Conservation (phyloP, 2,888 invertebrate genomes). For the Andrena trimmerana region DNA sequence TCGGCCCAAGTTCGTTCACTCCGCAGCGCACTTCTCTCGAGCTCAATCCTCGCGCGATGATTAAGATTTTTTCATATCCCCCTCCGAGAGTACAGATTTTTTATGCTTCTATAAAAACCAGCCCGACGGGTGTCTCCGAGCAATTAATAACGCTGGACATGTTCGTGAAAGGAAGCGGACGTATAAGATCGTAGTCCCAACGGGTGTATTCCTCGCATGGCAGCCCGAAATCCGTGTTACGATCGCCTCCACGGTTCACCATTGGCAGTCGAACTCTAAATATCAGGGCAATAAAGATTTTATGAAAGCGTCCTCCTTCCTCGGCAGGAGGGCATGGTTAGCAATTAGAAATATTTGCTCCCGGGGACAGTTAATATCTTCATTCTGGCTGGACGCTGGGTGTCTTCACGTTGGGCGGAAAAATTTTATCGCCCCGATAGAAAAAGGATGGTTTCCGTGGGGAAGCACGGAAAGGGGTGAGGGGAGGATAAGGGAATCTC, state of each 20-base stretch:
- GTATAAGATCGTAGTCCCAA: slow-evolving; percentile 16
- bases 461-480: background rate
- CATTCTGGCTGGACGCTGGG: slow-evolving; percentile 66
- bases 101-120: slow-evolving; percentile 43
- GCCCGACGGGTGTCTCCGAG: slow-evolving; percentile 35
- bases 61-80: slow-evolving; percentile 4
- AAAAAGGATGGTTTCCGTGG: slow-evolving; percentile 1
- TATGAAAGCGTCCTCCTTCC: slow-evolving; percentile 69
- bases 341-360: slow-evolving; percentile 82
- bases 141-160: slow-evolving; percentile 48
- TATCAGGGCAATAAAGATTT: slow-evolving; percentile 79
- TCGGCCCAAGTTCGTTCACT: background rate
- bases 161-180: slow-evolving; percentile 31
- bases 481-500: background rate
- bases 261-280: slow-evolving; percentile 69
- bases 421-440: slow-evolving; percentile 70
- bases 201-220: slow-evolving; percentile 28
- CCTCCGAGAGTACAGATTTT: slow-evolving; percentile 25
- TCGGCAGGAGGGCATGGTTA: slow-evolving; percentile 33
- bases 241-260: slow-evolving; percentile 48
- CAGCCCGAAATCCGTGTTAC: slow-evolving; percentile 58
- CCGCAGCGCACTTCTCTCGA: background rate
- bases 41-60: background rate
- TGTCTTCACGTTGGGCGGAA: slow-evolving; percentile 37
- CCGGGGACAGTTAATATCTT: slow-evolving; percentile 78